These are phyloP conservation scores for Cyclophora punctaria DNA, from an alignment of 2,888 invertebrate genomes.

Conservation along the genomic window DNA sequence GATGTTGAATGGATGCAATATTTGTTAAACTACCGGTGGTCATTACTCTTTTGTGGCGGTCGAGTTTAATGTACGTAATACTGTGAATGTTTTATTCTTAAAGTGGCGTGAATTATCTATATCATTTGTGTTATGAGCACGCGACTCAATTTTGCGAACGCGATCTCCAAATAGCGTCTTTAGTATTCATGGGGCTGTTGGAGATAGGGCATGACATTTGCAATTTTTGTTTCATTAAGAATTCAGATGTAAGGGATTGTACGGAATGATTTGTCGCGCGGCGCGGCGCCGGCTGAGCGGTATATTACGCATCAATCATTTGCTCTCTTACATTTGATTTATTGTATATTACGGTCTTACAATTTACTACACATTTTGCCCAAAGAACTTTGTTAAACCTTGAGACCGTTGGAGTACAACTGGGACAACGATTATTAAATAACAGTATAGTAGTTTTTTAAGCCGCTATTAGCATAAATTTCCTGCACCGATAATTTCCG, in stretches of 20 bases:
- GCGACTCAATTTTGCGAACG: slow-evolving; percentile 59
- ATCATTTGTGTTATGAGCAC: slow-evolving; percentile 53
- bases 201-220: slow-evolving; percentile 65
- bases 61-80: slow-evolving; percentile 4
- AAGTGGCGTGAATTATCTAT: slow-evolving; percentile 51
- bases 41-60: slow-evolving; percentile 2
- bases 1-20: neutral
- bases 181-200: slow-evolving; percentile 69
- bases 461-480: too few relatives aligned
- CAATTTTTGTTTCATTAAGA: slow-evolving; percentile 73
- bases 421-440: too few relatives aligned
- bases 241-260: slow-evolving; percentile 67
- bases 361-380: too few relatives aligned
- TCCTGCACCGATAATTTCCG: too few relatives aligned
- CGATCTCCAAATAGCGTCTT: slow-evolving; percentile 66
- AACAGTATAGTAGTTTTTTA: too few relatives aligned
- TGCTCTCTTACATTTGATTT: too few relatives aligned
- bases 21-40: neutral
- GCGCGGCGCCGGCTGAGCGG: slow-evolving; percentile 5
- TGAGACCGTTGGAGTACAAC: too few relatives aligned
- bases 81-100: slow-evolving; percentile 19
- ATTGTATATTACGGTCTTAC: too few relatives aligned
- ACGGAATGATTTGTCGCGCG: slow-evolving; percentile 48
- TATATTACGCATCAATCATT: too few relatives aligned
- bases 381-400: too few relatives aligned